Evolutionary conservation across 2,113 vertebrate species (phyloP).

Genomic region (Hydropotes inermis): DNA sequence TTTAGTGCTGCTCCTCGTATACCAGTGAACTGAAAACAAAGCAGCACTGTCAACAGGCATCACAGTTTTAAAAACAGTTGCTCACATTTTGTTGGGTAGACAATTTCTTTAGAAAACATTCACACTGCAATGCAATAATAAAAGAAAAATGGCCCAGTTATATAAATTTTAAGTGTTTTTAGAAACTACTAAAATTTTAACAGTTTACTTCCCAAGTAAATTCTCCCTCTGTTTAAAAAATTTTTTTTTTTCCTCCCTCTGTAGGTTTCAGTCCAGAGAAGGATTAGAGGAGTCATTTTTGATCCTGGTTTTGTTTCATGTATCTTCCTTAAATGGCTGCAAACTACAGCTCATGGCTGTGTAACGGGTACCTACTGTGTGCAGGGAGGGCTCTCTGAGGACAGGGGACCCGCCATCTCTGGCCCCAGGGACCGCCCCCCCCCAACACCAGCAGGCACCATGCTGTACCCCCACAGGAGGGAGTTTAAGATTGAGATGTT

Average conservation of each 20-base stretch:
- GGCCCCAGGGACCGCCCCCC: neutral
- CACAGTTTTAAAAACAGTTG: neutral
- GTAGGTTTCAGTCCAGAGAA: neutral
- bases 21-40: neutral
- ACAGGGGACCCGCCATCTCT: rapidly evolving
- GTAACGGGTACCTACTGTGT: too few relatives aligned
- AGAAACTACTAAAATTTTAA: neutral
- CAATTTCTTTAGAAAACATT: neutral
- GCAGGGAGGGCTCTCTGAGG: neutral
- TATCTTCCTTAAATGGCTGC: neutral
- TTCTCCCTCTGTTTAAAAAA: neutral
- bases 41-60: neutral
- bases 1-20: neutral
- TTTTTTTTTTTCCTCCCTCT: neutral
- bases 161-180: neutral
- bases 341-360: neutral
- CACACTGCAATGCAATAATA: neutral
- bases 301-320: neutral
- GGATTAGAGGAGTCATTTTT: neutral
- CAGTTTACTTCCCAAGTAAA: neutral
- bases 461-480: neutral
- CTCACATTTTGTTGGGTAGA: neutral
- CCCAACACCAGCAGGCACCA: neutral
- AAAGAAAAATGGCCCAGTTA: neutral
- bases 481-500: neutral